These are phyloP conservation scores for Watsonalla cultraria DNA, from an alignment of 2,888 invertebrate species.

Conservation along the genomic window DNA sequence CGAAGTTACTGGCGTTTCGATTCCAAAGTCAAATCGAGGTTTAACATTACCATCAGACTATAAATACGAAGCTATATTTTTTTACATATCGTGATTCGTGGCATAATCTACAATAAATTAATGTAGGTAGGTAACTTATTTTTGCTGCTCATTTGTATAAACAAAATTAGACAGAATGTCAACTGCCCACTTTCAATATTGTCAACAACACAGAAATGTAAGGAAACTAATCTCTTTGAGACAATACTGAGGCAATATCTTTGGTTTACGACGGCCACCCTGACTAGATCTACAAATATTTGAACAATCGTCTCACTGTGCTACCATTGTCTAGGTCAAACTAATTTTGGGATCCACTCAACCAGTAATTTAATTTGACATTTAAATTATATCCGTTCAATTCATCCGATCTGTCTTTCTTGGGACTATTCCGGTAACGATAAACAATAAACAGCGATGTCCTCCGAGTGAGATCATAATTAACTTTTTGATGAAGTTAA, in stretches of 20 bases:
- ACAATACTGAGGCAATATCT: slow-evolving; percentile 71
- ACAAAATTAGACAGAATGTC: background rate
- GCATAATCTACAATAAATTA: no score
- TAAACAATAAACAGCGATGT: no score
- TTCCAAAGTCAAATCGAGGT: no score
- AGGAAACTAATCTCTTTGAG: slow-evolving; percentile 71
- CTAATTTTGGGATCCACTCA: slow-evolving; percentile 61
- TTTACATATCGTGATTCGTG: no score
- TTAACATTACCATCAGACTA: no score
- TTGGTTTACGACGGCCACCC: slow-evolving; percentile 63
- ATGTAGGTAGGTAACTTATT: no score
- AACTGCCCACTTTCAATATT: slow-evolving; percentile 25
- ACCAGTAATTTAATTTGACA: slow-evolving; percentile 66
- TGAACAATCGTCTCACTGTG: slow-evolving; percentile 52
- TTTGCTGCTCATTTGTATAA: background rate
- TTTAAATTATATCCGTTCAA: slow-evolving; percentile 51
- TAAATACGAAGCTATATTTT: no score
- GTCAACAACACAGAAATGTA: slow-evolving; percentile 46
- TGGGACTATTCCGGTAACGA: slow-evolving; percentile 39
- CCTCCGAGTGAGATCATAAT: no score
- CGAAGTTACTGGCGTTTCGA: no score
- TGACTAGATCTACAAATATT: slow-evolving; percentile 69
- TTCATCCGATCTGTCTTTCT: slow-evolving; percentile 45
- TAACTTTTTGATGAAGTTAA: no score
- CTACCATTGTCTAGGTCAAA: slow-evolving; percentile 71